These are phyloP conservation scores for Cygnus atratus DNA, from an alignment of 2,113 vertebrate species.

Conservation along the genomic window DNA sequence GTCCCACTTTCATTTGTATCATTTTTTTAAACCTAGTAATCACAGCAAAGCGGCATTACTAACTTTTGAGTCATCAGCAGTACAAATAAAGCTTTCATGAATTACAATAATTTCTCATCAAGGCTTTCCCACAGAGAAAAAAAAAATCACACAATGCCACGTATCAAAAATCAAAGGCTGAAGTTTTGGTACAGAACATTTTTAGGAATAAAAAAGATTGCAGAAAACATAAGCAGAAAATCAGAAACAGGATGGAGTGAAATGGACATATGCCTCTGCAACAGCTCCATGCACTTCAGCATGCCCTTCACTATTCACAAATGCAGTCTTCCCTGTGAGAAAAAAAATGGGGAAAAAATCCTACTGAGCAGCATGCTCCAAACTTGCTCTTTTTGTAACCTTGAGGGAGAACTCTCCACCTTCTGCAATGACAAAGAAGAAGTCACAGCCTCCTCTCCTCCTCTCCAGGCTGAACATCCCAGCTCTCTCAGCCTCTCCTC, in stretches of 20 bases:
- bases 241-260: not conserved
- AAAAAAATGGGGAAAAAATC: too few relatives aligned
- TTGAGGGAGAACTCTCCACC: rapidly evolving
- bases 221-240: not conserved
- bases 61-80: constrained; percentile 62
- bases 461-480: not conserved
- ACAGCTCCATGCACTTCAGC: not conserved
- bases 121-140: constrained; percentile 41
- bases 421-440: rapidly evolving
- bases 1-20: constrained; percentile 37
- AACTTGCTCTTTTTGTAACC: not conserved
- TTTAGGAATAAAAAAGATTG: not conserved
- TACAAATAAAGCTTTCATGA: constrained; percentile 62
- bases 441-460: rapidly evolving
- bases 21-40: constrained; percentile 35
- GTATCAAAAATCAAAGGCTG: not conserved
- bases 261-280: rapidly evolving
- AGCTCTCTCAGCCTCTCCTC: not conserved
- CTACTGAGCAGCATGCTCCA: too few relatives aligned
- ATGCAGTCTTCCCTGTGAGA: rapidly evolving
- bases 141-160: not conserved
- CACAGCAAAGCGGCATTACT: constrained; percentile 43
- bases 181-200: not conserved
- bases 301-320: rapidly evolving
- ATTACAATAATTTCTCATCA: constrained; percentile 49